Base-by-base conservation (phyloP, 2,888 invertebrate genomes). In the Agrypnus murinus region DNA sequence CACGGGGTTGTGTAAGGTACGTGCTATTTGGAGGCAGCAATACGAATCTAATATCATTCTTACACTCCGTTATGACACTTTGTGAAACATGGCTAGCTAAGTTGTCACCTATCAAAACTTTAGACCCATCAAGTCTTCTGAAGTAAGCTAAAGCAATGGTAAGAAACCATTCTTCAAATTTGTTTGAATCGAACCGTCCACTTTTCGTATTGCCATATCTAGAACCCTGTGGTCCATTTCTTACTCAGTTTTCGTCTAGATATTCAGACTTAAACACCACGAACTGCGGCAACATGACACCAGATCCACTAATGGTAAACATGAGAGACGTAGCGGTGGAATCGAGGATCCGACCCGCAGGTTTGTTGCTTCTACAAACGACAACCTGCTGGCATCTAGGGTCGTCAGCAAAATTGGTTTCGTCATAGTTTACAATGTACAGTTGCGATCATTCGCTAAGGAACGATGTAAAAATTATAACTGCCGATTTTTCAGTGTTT, bases 391-490 rank as follows among this genome's bases (percentile, higher is more conserved):
- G 48, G 31, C 46, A 10, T 12, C 48, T 50, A 34, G 50, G 50
- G 25, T 63, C 63, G 17, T 63, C 50, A 5, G 36, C 50, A 48
- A 63, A 63, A 48, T 50, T 50, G 6, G 63, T 63, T 17, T 63
- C 63, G 14, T 63, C 19, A 43, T 71, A 63, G 45, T 67, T 48
- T n/a, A n/a, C n/a, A n/a, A n/a, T n/a, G n/a, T n/a, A n/a, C n/a
- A n/a, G n/a, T n/a, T n/a, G n/a, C n/a, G n/a, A n/a, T n/a, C n/a
- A n/a, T n/a, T n/a, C n/a, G n/a, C n/a, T n/a, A n/a, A n/a, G n/a
- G n/a, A n/a, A n/a, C n/a, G n/a, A n/a, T n/a, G n/a, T n/a, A n/a
- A n/a, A n/a, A n/a, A n/a, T n/a, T n/a, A n/a, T n/a, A n/a, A n/a
- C n/a, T n/a, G n/a, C n/a, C n/a, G n/a, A n/a, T n/a, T n/a, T n/a